phyloP scores from a whole-genome alignment of 35 echinoderm and acorn worm species.

The Strongylocentrotus purpuratus region DNA sequence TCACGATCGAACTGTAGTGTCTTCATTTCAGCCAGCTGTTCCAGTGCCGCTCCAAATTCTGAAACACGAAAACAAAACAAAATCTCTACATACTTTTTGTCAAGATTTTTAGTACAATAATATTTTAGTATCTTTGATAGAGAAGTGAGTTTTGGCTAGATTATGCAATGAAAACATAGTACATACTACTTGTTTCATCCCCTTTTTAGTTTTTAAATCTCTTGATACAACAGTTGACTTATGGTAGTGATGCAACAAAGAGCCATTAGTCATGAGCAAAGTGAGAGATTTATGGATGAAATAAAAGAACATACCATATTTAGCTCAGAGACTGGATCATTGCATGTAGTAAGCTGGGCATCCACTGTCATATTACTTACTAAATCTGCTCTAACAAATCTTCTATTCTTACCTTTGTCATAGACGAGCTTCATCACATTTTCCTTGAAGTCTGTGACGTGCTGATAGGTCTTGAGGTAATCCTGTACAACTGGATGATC shows the following conservation, averaged over 20 bases:
- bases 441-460: slow-evolving; percentile 84
- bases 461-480: slow-evolving; percentile 82
- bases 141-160: too few relatives aligned
- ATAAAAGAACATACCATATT: too few relatives aligned
- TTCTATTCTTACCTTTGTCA: slow-evolving; percentile 84
- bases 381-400: not conserved
- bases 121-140: too few relatives aligned
- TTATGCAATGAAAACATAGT: too few relatives aligned
- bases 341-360: too few relatives aligned
- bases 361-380: not conserved
- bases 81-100: not conserved
- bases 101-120: not conserved
- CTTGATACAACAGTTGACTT: too few relatives aligned
- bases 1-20: slow-evolving; percentile 73
- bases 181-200: too few relatives aligned
- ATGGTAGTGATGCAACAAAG: too few relatives aligned
- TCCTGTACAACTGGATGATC: slow-evolving; percentile 87
- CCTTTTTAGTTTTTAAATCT: too few relatives aligned
- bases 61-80: slow-evolving; percentile 20
- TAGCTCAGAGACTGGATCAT: too few relatives aligned
- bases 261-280: too few relatives aligned
- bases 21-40: slow-evolving; percentile 68
- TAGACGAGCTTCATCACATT: slow-evolving; percentile 59
- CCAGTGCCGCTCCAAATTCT: slow-evolving; percentile 79
- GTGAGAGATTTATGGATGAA: too few relatives aligned